Evolutionary conservation across 2,888 invertebrate genomes (phyloP), one percentile per base, ranked within the genome.

Genomic region (Byasa hedistus): DNA sequence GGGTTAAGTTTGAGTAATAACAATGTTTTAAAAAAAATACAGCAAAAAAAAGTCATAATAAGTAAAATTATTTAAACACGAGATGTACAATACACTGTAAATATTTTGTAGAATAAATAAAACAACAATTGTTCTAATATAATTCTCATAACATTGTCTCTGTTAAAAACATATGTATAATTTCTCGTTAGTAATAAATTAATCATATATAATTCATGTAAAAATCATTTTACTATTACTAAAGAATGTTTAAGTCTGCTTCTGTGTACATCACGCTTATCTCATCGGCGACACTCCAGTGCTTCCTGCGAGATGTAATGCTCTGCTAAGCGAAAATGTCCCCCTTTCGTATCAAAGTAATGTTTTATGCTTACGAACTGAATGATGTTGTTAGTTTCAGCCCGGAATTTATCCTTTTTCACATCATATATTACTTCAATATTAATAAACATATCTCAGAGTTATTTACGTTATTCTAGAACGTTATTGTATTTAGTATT

Each of bases 281-380:
- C 64, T 51, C 22, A 57, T 27, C 32, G 51, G 19, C 57, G 32
- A 51, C 64, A 64, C 57, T 32, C 64, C 57, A 64, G 72, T 69
- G 70, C 71, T 76, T 79, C 78, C 78, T 76, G 76, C 75, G 76
- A 76, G 73, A 77, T 82, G 75, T 84, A 82, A 84, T 81, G 87
- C 87, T 83, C 75, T 77, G 75, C 75, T 74, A 78, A 86, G 85
- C 76, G 78, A 84, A 87, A 86, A 81, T 77, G 75, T 80, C 81
- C 79, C 79, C 81, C 80, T 82, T 79, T 80, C 73, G 76, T 78
- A 72, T 79, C 77, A 75, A 76, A 81, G 81, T 79, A 80, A 81
- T 81, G 80, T 72, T 69, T 77, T 72, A 57, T 57, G 52, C 32
- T 39, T 36, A 57, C 36, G 36, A 36, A 36, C 61, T 32, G 52